Evolutionary conservation across 2,797 vertebrate genomes (phyloP), one percentile per base, ranked within the genome.

Genomic region (Kryptolebias ocellatus): DNA sequence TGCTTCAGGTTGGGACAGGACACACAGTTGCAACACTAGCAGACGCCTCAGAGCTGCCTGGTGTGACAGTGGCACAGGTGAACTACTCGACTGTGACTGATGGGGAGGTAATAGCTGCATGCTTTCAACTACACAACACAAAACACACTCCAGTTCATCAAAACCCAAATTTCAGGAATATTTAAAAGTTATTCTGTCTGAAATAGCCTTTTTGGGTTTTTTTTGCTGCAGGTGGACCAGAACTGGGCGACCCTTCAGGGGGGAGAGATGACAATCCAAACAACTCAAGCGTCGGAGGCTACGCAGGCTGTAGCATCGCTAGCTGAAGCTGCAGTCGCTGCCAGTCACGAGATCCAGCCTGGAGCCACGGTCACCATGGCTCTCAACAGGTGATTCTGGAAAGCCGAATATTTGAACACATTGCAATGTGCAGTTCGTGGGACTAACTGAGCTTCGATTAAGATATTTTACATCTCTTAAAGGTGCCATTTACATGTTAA

Each of bases 361-460:
- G 97, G 97, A 76, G 94, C 96, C 5, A 99, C 98, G 0, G 98
- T 99, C 82, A 99, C 98, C 70, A 99, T 99, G 98, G 96, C 97
- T 0, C 94, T 99, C 59, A 99, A 99, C 95, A 98, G 98, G 98
- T 99, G 37, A 80, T 62, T 44, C 1, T 50, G 10, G 4, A 46
- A 17, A 44, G 20, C 20, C 4, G 4, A 42, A 44, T 44, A 12
- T 44, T 44, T 24, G 20, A 24, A 24, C 20, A 24, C 20, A 24
- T 24, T 24, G 20, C 20, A 24, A 24, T 24, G 20, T 24, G 20
- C 20, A 24, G 20, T 24, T 24, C 20, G 20, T 24, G 20, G 20
- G 20, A 24, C 20, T 24, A 24, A 24, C 20, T 24, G 20, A 24
- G 20, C 20, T 24, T 24, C 20, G 20, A 39, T 12, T 39, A 12